Evolutionary conservation across 2,797 vertebrate genomes (phyloP), one percentile per base, ranked within the genome.

Genomic region (Melopsittacus undulatus): DNA sequence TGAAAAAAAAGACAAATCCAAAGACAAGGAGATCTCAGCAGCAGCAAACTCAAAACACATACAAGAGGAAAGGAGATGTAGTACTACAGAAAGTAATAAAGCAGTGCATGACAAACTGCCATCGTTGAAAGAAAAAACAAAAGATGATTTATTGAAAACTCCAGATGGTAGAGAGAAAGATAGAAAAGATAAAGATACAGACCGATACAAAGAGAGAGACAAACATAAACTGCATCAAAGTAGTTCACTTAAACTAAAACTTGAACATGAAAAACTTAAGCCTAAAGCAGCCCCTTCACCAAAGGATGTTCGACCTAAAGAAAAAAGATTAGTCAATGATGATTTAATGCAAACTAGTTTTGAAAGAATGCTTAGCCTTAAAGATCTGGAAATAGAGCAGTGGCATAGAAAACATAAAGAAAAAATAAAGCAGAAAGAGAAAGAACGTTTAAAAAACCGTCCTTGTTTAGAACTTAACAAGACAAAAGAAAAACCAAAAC

Each of bases 281-380:
- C 97, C 98, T 22, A 99, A 99, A 96, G 95, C 97, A 81, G 97
- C 98, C 19, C 95, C 98, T 43, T 96, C 97, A n/a, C 74, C 97
- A 3, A 99, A 99, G 95, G 99, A 99, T 62, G 36, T 90, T 87
- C 98, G 98, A 79, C 99, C 99, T 75, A 99, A 99, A 97, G 99
- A 99, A 90, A 99, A 99, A 90, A 98, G 99, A 64, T 97, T 99
- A 27, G 99, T 99, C 45, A 99, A 99, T 0, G 99, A 99, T 67
- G 99, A 99, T 96, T 97, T 99, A 95, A 99, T 99, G 99, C 99
- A 99, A 97, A 99, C 99, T 64, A 99, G 99, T 97, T 99, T 99
- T 40, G 99, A 99, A 97, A 98, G 99, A 87, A 99, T 99, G 99
- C 98, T 99, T 74, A 99, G 99, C 94, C 98, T 99, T 78, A 99